Evolutionary conservation across 2,888 invertebrate genomes (phyloP).

Genomic region (Temnothorax rugatulus): DNA sequence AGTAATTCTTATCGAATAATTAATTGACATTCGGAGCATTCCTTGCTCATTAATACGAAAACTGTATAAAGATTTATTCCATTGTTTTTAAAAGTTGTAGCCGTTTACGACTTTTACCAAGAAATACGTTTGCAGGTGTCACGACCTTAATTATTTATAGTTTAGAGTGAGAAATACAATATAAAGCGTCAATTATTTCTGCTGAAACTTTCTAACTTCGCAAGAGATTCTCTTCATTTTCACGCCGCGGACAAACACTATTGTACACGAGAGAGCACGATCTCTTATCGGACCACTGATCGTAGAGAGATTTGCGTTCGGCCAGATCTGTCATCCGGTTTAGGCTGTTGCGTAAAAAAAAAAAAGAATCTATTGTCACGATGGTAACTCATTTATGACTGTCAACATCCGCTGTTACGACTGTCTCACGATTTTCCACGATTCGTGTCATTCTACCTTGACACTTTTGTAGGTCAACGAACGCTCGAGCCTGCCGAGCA

Average conservation of each 20-base stretch:
- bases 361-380: slow-evolving; percentile 49
- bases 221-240: neutral
- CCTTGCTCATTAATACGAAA: neutral
- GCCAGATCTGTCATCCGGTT: slow-evolving; percentile 25
- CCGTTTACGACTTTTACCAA: neutral
- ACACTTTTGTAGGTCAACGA: slow-evolving; percentile 40
- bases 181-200: neutral
- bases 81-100: neutral
- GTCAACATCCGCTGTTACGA: slow-evolving; percentile 48
- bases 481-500: slow-evolving; percentile 39
- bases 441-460: slow-evolving; percentile 36
- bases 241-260: neutral
- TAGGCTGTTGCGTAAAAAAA: slow-evolving; percentile 29
- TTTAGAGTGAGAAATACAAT: neutral
- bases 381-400: slow-evolving; percentile 54
- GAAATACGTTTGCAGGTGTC: neutral
- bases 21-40: neutral
- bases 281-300: slow-evolving; percentile 30
- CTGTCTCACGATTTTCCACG: slow-evolving; percentile 55
- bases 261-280: neutral
- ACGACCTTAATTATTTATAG: neutral
- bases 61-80: neutral
- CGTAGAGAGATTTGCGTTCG: slow-evolving; percentile 20
- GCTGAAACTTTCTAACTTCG: neutral
- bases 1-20: neutral